These are phyloP conservation scores for Arothron firmamentum DNA, from an alignment of 2,113 vertebrate species.

Conservation along the genomic window DNA sequence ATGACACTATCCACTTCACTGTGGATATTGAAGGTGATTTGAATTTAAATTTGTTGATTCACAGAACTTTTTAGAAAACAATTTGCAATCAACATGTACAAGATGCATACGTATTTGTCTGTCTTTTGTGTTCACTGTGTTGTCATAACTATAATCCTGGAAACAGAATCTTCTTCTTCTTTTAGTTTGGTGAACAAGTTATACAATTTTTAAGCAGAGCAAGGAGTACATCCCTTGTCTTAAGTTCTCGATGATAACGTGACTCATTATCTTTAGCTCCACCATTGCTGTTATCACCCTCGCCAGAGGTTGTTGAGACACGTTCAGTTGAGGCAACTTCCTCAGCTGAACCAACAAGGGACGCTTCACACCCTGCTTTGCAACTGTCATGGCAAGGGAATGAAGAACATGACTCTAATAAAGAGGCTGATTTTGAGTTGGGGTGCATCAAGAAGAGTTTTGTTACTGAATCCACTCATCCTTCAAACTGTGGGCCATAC, in stretches of 20 bases:
- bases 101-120: conserved; percentile 30
- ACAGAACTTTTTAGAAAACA: conserved; percentile 49
- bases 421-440: conserved; percentile 68
- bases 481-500: conserved; percentile 81
- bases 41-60: conserved; percentile 36
- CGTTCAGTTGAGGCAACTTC: conserved; percentile 55
- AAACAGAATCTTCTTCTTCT: conserved; percentile 17
- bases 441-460: conserved; percentile 76
- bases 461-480: conserved; percentile 77
- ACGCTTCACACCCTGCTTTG: conserved; percentile 74
- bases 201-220: no score
- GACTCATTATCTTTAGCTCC: conserved; percentile 72
- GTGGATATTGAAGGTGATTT: conserved; percentile 77
- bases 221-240: conserved; percentile 33
- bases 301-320: conserved; percentile 58
- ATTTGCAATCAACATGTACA: conserved; percentile 51
- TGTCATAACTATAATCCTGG: conserved; percentile 1
- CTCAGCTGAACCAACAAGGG: conserved; percentile 49
- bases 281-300: conserved; percentile 54
- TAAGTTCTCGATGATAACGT: conserved; percentile 60
- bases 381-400: conserved; percentile 80
- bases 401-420: conserved; percentile 71
- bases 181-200: no score
- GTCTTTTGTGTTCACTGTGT: conserved; percentile 34
- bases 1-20: conserved; percentile 70